phyloP scores from a whole-genome alignment of 2,797 vertebrate genomes.

The Aselliscus stoliczkanus region DNA sequence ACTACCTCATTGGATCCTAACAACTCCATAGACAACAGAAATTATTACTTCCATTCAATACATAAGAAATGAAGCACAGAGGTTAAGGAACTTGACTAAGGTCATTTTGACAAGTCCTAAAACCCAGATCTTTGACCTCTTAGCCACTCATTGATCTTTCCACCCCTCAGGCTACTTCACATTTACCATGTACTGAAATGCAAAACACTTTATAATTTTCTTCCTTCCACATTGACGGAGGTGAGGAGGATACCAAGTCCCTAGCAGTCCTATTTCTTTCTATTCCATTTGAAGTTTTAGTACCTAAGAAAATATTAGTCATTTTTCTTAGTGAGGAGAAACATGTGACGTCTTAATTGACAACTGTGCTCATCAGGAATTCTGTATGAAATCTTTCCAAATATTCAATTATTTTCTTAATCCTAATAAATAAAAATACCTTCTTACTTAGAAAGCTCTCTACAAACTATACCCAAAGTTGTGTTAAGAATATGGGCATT shows the following conservation, averaged over 20 bases:
- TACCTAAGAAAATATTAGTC: neutral
- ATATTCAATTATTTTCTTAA: constrained; percentile 1
- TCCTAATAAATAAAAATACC: neutral
- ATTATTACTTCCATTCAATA: neutral
- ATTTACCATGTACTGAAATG: constrained; percentile 12
- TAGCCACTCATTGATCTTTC: neutral
- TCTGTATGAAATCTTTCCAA: constrained; percentile 32
- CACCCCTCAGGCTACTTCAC: neutral
- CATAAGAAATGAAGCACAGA: neutral
- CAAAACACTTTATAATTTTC: neutral
- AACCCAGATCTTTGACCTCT: neutral
- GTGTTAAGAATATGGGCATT: neutral
- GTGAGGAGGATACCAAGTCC: neutral
- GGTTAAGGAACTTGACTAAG: neutral
- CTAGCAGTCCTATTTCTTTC: neutral
- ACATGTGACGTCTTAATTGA: neutral
- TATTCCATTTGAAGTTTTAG: constrained; percentile 13
- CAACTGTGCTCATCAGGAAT: neutral
- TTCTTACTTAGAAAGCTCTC: neutral
- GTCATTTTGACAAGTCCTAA: constrained; percentile 1
- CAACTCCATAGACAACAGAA: neutral
- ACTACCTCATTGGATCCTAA: constrained; percentile 9
- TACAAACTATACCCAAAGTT: constrained; percentile 3
- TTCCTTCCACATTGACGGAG: neutral
- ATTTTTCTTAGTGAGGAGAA: neutral